Evolutionary conservation across 2,797 vertebrate species (phyloP), one percentile per base, ranked within the genome.

Genomic region (Syndactyla subalaris): DNA sequence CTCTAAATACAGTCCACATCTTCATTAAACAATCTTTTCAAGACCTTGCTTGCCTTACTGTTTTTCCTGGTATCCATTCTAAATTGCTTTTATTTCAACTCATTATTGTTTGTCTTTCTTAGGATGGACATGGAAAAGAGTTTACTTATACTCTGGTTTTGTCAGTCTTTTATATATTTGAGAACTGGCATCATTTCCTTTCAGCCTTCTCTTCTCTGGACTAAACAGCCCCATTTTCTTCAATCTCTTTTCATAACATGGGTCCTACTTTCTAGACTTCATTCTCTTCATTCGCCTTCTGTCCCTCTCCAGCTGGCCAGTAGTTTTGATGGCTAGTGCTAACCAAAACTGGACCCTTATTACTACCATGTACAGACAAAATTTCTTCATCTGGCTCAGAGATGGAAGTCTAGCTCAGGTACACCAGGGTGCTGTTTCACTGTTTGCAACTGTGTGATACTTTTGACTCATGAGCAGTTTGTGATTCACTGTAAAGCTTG

Each of bases 211-310:
- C 20, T 51, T 46, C 48, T 70, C 51, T 67, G 61, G 14, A 34
- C 36, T 12, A n/a, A 92, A 45, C 7, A 18, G 23, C 10, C 20
- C 14, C 17, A 15, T 72, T 92, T 92, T 72, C 43, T 89, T 76
- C 55, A 27, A 6, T 24, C 24, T 76, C 29, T 77, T 83, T 38
- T 79, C 30, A 48, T 23, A 70, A 12, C 14, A 12, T 5, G 54
- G 14, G 9, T 73, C 27, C 32, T 38, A 20, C 34, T 72, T 88
- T 62, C 22, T 45, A 41, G 51, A 66, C 11, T 66, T 74, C 10
- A 26, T 66, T 52, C 36, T 73, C 20, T 24, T 24, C 10, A 4
- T 58, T 81, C 14, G 29, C 12, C 4, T 43, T 52, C 0, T 0
- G 24, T 51, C 20, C 21, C 17, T 85, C 16, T 65, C 34, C 32